A percentile compares a stretch with the other conserved stretches of the same genome.
phyloP scores from a whole-genome alignment of 2,113 vertebrate species.

The Pachypanchax playfairii region DNA sequence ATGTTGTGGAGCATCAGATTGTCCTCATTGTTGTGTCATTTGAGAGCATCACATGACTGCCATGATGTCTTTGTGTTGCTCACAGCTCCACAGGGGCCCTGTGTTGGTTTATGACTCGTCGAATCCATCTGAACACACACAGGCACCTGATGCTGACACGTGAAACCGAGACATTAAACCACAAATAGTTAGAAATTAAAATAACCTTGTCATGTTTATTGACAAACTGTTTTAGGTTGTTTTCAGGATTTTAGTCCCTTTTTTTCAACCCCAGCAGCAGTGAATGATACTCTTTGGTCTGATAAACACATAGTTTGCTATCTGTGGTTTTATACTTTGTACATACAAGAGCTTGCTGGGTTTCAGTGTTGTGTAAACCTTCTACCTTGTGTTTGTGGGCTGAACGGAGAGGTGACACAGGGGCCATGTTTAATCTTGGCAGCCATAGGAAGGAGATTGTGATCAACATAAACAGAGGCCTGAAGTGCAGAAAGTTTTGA shows the following conservation, averaged over 20 bases:
- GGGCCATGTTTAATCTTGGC: conserved; percentile 44
- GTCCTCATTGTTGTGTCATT: conserved; percentile 52
- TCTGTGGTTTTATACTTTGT: conserved; percentile 16
- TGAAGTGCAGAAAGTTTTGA: too few relatives aligned
- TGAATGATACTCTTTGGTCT: background rate
- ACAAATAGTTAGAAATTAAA: background rate
- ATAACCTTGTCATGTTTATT: too few relatives aligned
- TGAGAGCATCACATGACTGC: conserved; percentile 51
- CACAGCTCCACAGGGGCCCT: conserved; percentile 19
- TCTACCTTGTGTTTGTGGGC: conserved; percentile 26
- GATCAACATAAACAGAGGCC: too few relatives aligned
- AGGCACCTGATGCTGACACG: conserved; percentile 23
- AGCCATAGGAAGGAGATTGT: too few relatives aligned
- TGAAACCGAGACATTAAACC: conserved; percentile 6
- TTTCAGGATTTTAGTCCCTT: too few relatives aligned
- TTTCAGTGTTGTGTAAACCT: conserved; percentile 48
- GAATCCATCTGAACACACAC: conserved; percentile 17
- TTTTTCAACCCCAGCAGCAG: background rate
- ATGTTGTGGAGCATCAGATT: conserved; percentile 34
- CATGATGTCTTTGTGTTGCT: conserved; percentile 49
- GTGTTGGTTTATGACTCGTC: conserved; percentile 24
- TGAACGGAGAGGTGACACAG: conserved; percentile 4
- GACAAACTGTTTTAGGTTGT: too few relatives aligned
- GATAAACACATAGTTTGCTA: background rate
- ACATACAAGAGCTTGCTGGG: conserved; percentile 17